phyloP scores from a whole-genome alignment of 23 tunicate species.

The Botrylloides violaceus region DNA sequence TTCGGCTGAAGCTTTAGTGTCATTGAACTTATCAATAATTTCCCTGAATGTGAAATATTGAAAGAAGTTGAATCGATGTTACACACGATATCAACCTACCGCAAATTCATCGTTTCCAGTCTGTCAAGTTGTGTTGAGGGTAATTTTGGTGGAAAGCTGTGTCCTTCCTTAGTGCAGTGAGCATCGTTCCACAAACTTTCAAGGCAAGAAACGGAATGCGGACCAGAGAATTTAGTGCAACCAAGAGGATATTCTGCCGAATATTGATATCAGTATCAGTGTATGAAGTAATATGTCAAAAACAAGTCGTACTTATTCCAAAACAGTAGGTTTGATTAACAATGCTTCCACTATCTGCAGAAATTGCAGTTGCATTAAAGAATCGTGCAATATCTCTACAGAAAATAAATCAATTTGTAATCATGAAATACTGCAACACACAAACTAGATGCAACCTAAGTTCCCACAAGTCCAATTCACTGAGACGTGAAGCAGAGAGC shows the following conservation, averaged over 20 bases:
- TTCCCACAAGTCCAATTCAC: not conserved
- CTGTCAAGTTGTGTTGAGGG: not conserved
- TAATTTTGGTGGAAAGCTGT: conserved; percentile 11
- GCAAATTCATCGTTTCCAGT: not conserved
- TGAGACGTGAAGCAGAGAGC: not conserved
- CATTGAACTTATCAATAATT: conserved; percentile 1
- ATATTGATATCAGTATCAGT: not conserved
- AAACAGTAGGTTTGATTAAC: conserved; percentile 1
- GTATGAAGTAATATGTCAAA: not conserved
- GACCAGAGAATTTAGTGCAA: conserved; percentile 13
- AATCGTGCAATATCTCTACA: not conserved
- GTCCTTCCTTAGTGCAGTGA: conserved; percentile 9
- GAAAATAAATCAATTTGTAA: not conserved
- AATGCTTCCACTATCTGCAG: not conserved
- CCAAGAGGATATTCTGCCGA: conserved; percentile 1
- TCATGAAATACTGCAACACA: not conserved
- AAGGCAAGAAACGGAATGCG: conserved; percentile 7
- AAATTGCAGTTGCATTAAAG: not conserved
- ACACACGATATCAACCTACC: not conserved
- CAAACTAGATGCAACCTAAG: not conserved
- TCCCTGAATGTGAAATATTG: not conserved
- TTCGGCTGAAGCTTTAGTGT: conserved; percentile 9
- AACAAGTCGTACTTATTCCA: not conserved
- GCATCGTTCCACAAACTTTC: conserved; percentile 13
- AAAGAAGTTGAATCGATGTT: not conserved